Evolutionary conservation across 2,888 invertebrate species (phyloP).

Genomic region (Rotaria sp.): DNA sequence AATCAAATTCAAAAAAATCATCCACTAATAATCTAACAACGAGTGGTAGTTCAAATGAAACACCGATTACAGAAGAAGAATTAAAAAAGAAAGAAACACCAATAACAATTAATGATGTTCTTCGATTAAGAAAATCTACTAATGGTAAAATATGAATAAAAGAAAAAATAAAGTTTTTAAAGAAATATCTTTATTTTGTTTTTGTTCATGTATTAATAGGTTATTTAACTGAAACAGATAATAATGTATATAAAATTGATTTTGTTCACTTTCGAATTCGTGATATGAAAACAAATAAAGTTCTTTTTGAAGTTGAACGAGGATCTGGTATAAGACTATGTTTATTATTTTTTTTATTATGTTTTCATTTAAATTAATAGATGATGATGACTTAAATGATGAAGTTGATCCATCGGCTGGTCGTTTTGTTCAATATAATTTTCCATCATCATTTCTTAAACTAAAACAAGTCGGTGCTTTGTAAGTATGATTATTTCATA

Average conservation of each 20-base stretch:
- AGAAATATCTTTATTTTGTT: neutral
- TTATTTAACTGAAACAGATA: slow-evolving; percentile 86
- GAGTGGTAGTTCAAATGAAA: neutral
- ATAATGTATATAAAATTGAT: slow-evolving; percentile 92
- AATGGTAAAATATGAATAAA: neutral
- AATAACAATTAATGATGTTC: slow-evolving; percentile 31
- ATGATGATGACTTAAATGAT: slow-evolving; percentile 41
- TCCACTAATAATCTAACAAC: neutral
- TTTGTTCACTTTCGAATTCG: slow-evolving; percentile 92
- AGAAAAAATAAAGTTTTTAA: neutral
- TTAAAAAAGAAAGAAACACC: neutral
- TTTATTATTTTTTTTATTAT: neutral
- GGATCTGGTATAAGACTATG: slow-evolving; percentile 42
- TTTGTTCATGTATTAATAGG: slow-evolving; percentile 53
- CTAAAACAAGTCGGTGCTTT: slow-evolving; percentile 92
- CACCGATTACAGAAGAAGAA: neutral
- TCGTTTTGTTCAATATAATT: slow-evolving; percentile 93
- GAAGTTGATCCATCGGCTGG: slow-evolving; percentile 62
- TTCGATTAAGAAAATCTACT: slow-evolving; percentile 8
- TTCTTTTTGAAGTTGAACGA: slow-evolving; percentile 81
- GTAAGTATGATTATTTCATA: slow-evolving; percentile 62
- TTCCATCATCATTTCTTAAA: slow-evolving; percentile 92
- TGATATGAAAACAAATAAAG: slow-evolving; percentile 76
- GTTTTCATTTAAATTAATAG: neutral
- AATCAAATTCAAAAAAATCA: neutral